A percentile compares a stretch with the other conserved stretches of the same genome.
These are phyloP conservation scores for Ciconia stormi DNA, from an alignment of 2,113 vertebrate genomes.

Conservation along the genomic window DNA sequence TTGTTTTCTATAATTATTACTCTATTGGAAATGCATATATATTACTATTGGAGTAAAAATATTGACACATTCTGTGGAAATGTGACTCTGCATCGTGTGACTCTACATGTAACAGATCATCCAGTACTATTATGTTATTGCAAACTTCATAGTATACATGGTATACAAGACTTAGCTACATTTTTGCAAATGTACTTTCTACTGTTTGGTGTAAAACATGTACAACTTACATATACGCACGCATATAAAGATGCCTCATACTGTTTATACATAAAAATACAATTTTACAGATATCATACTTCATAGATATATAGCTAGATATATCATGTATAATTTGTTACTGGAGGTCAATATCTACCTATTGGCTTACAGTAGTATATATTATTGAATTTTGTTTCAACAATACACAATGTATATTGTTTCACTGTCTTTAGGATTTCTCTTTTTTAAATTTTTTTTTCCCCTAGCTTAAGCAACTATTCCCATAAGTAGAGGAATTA, in stretches of 20 bases:
- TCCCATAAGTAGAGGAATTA: neutral
- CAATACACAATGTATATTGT: neutral
- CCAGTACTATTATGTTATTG: neutral
- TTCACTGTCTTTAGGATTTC: neutral
- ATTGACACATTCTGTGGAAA: neutral
- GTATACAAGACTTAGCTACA: neutral
- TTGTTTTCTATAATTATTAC: neutral
- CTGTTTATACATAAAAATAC: neutral
- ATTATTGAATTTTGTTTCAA: neutral
- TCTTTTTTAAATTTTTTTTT: neutral
- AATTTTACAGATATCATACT: neutral
- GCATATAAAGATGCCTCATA: neutral
- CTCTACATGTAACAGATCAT: neutral
- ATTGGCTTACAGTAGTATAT: neutral
- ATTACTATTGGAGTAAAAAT: neutral
- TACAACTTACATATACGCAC: accelerated
- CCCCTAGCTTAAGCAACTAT: neutral
- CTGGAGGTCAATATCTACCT: neutral
- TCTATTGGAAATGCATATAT: neutral
- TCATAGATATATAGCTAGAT: no score
- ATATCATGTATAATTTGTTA: neutral
- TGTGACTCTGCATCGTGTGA: neutral
- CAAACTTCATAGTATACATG: neutral
- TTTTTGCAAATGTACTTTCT: neutral
- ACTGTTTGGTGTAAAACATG: neutral